phyloP scores from a whole-genome alignment of 2,113 vertebrate genomes.

The Poeciliopsis retropinna region DNA sequence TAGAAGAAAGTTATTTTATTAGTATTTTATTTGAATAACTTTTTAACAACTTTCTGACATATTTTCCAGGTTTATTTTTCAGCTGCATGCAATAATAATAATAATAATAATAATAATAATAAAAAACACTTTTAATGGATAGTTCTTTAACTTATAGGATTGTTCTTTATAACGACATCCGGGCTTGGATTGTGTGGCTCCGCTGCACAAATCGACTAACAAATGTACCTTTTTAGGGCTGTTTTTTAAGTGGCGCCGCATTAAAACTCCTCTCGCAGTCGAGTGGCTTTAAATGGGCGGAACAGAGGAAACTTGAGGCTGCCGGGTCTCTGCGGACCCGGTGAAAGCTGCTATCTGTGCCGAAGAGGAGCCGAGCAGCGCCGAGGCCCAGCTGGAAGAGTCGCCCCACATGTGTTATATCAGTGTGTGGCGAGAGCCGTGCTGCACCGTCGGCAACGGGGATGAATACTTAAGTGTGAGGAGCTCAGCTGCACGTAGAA shows the following conservation, averaged over 20 bases:
- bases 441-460: slow-evolving; percentile 61
- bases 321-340: slow-evolving; percentile 67
- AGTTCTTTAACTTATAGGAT: slow-evolving; percentile 26
- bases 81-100: not conserved
- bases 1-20: too few species aligned
- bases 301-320: slow-evolving; percentile 66
- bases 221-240: slow-evolving; percentile 59
- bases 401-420: slow-evolving; percentile 64
- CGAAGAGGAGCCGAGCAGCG: slow-evolving; percentile 47
- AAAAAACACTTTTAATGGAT: slow-evolving; percentile 8
- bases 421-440: slow-evolving; percentile 47
- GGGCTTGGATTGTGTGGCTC: slow-evolving; percentile 26
- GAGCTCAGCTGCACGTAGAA: slow-evolving; percentile 24
- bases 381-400: slow-evolving; percentile 65
- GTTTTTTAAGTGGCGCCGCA: slow-evolving; percentile 70
- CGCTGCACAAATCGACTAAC: slow-evolving; percentile 40
- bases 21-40: too few species aligned
- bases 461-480: slow-evolving; percentile 57
- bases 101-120: not conserved
- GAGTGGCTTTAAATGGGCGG: slow-evolving; percentile 68
- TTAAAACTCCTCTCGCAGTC: slow-evolving; percentile 72
- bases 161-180: slow-evolving; percentile 28
- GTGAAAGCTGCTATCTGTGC: slow-evolving; percentile 70
- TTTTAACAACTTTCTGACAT: not conserved
- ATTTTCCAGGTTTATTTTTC: not conserved